phyloP scores from a whole-genome alignment of 2,113 vertebrate genomes.

The Channa argus region DNA sequence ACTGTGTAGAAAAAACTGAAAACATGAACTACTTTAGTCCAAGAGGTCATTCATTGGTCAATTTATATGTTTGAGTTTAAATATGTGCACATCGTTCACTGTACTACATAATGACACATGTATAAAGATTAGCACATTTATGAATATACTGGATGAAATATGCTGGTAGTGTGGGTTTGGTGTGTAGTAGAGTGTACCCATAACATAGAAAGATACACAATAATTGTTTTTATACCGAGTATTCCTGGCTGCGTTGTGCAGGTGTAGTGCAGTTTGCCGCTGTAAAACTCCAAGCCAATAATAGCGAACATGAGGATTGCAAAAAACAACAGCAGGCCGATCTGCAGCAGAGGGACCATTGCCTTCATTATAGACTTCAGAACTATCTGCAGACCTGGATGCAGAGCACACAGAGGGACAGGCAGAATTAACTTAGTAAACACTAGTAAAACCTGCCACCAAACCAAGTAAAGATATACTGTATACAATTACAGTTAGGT shows the following conservation, averaged over 20 bases:
- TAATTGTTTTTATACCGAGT: slow-evolving; percentile 45
- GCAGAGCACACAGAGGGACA: slow-evolving; percentile 17
- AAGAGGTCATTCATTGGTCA: too few species aligned
- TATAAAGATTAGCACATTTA: too few species aligned
- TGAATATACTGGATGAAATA: neutral
- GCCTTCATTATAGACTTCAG: slow-evolving; percentile 99
- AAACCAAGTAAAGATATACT: too few species aligned
- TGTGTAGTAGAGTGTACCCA: neutral
- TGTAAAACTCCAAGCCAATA: slow-evolving; percentile 98
- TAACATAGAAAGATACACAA: neutral
- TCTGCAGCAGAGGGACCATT: slow-evolving; percentile 98
- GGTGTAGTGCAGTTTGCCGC: slow-evolving; percentile 92
- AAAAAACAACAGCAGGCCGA: slow-evolving; percentile 96
- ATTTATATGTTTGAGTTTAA: neutral
- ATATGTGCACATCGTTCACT: neutral
- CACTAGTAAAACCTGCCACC: too few species aligned
- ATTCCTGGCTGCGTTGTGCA: slow-evolving; percentile 83
- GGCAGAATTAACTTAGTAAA: too few species aligned
- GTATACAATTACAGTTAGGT: too few species aligned
- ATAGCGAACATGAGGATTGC: slow-evolving; percentile 99
- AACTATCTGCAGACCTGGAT: slow-evolving; percentile 95
- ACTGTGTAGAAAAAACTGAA: too few species aligned
- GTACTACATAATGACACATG: too few species aligned
- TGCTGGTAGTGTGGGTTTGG: too few species aligned
- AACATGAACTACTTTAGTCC: too few species aligned